These are phyloP conservation scores for Sebastes itinus DNA, from an alignment of 2,797 vertebrate genomes.

Conservation along the genomic window DNA sequence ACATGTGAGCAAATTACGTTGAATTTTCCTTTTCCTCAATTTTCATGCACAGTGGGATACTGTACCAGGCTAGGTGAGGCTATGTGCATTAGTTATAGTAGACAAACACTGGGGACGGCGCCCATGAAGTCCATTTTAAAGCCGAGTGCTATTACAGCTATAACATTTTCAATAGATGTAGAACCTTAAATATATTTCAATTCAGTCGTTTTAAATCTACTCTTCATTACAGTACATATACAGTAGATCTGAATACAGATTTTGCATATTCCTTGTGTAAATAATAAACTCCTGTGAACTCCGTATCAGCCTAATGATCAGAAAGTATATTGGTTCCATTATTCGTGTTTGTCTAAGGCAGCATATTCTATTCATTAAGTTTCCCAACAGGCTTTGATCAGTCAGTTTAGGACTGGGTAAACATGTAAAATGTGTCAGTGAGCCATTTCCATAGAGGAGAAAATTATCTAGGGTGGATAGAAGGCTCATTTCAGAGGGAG, in stretches of 20 bases:
- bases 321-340: not conserved
- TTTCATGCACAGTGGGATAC: slow-evolving; percentile 7
- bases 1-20: slow-evolving; percentile 2
- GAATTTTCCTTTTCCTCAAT: not conserved
- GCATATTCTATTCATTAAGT: slow-evolving; percentile 6
- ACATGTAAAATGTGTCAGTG: slow-evolving; percentile 33
- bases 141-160: not conserved
- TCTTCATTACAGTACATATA: not conserved
- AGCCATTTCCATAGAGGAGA: slow-evolving; percentile 23
- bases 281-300: not conserved
- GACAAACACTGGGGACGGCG: not conserved
- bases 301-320: not conserved
- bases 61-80: not conserved
- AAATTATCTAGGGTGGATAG: not conserved
- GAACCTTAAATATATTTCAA: slow-evolving; percentile 19
- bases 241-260: not conserved
- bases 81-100: not conserved
- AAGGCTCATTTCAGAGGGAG: slow-evolving; percentile 22
- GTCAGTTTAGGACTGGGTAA: slow-evolving; percentile 17
- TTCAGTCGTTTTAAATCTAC: not conserved
- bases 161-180: slow-evolving; percentile 4
- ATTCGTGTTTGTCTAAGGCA: not conserved
- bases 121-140: not conserved
- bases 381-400: slow-evolving; percentile 14
- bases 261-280: not conserved